Conservation (phyloP, 2,113 vertebrate species). For the Orientallactaga bullata region DNA sequence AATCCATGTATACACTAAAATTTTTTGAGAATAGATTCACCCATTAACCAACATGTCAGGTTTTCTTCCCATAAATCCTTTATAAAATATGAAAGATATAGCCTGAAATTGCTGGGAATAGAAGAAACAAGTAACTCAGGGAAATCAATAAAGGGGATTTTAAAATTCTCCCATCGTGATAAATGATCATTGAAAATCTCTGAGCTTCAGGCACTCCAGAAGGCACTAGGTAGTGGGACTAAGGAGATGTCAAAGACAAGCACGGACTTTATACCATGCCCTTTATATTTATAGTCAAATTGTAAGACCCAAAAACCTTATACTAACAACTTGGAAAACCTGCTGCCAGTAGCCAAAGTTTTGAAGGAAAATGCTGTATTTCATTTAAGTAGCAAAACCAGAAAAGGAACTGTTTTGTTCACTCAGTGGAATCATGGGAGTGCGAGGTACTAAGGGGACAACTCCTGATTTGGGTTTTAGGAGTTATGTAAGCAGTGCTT, state of each 20-base stretch:
- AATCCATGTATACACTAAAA: neutral
- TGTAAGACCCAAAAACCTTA: neutral
- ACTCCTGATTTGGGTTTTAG: neutral
- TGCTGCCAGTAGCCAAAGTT: neutral
- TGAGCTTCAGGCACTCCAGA: neutral
- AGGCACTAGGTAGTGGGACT: rapidly evolving
- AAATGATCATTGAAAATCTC: neutral
- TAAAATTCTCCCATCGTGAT: neutral
- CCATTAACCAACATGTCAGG: neutral
- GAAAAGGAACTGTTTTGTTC: neutral
- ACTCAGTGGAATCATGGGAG: neutral
- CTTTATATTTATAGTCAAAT: neutral
- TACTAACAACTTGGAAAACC: neutral
- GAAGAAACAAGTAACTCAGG: neutral
- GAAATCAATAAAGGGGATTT: neutral
- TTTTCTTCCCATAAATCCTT: neutral
- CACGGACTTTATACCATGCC: neutral
- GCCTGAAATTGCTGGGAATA: slow-evolving; percentile 17
- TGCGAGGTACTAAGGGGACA: neutral
- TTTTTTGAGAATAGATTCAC: neutral
- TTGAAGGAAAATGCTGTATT: neutral
- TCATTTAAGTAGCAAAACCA: neutral
- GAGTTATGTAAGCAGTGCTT: neutral
- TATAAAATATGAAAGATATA: neutral
- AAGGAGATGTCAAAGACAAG: neutral